Percentiles rank a stretch among this genome's conserved stretches.
phyloP scores from a whole-genome alignment of 2,888 invertebrate species.

The Tenthredo distinguenda region DNA sequence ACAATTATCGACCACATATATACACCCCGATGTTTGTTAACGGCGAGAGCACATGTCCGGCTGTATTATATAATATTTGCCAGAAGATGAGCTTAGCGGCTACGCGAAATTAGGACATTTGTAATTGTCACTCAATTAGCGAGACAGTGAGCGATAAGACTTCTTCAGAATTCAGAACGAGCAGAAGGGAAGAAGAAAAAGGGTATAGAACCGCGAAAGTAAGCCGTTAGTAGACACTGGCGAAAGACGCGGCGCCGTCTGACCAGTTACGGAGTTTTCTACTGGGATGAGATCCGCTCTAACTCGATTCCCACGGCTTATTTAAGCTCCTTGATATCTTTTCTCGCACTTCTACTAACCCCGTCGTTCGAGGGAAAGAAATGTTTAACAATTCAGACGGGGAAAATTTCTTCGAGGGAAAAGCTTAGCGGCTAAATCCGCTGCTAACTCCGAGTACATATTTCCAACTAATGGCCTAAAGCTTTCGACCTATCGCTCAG shows the following conservation, averaged over 20 bases:
- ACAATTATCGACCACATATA: not conserved
- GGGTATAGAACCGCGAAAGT: not conserved
- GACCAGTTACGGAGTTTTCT: slow-evolving; percentile 27
- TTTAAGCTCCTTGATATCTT: not conserved
- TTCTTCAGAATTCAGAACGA: not conserved
- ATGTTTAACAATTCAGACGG: not conserved
- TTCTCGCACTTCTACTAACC: not conserved
- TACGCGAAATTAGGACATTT: not conserved
- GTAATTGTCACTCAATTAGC: not conserved
- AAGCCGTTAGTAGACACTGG: not conserved
- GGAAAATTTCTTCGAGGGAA: not conserved
- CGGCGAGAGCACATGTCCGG: not conserved
- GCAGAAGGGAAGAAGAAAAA: not conserved
- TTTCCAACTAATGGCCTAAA: not conserved
- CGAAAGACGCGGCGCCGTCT: not conserved
- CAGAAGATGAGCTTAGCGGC: not conserved
- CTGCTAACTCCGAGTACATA: not conserved
- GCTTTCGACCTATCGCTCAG: not conserved
- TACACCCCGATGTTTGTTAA: not conserved
- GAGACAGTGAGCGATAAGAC: not conserved
- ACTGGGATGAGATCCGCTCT: not conserved
- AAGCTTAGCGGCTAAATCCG: not conserved
- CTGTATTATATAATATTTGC: not conserved
- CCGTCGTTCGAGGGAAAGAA: not conserved
- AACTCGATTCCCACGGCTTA: slow-evolving; percentile 3